A percentile compares a stretch with the other conserved stretches of the same genome.
Conservation (phyloP, 2,888 invertebrate genomes). For the Frankliniella intonsa region DNA sequence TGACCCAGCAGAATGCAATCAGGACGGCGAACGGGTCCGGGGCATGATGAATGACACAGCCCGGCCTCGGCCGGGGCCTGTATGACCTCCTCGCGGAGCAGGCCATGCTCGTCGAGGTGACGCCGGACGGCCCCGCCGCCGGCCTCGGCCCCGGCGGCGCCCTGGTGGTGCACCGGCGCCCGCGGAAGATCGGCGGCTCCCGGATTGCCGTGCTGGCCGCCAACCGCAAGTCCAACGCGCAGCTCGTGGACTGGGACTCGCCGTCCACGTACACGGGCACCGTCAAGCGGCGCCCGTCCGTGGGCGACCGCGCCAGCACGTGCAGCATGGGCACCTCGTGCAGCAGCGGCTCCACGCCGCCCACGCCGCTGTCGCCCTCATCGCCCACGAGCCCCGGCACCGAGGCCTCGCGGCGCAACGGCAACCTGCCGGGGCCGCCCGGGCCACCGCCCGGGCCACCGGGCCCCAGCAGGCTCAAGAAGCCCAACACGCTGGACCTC, state of each 20-base stretch:
- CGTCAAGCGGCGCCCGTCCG: conserved; percentile 58
- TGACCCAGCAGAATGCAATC: conserved; percentile 24
- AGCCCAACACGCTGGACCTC: conserved; percentile 8
- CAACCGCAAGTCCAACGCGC: neutral
- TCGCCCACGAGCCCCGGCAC: conserved; percentile 1
- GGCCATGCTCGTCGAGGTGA: conserved; percentile 4
- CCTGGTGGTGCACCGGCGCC: neutral
- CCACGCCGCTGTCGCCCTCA: neutral
- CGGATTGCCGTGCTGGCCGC: neutral
- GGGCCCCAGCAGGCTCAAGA: conserved; percentile 7
- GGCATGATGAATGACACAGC: neutral
- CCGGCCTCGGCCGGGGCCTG: neutral
- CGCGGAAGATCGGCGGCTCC: neutral
- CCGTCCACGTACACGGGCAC: conserved; percentile 67
- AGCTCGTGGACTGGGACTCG: conserved; percentile 63
- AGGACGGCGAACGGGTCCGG: neutral
- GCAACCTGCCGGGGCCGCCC: neutral
- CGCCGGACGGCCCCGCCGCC: neutral
- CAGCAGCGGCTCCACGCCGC: neutral
- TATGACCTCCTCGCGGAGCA: neutral
- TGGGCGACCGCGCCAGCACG: neutral
- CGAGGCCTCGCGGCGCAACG: conserved; percentile 11
- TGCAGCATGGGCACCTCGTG: neutral
- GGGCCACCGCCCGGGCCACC: neutral
- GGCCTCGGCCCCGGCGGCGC: neutral